phyloP scores from a whole-genome alignment of 2,113 vertebrate species.

The Bettongia penicillata region DNA sequence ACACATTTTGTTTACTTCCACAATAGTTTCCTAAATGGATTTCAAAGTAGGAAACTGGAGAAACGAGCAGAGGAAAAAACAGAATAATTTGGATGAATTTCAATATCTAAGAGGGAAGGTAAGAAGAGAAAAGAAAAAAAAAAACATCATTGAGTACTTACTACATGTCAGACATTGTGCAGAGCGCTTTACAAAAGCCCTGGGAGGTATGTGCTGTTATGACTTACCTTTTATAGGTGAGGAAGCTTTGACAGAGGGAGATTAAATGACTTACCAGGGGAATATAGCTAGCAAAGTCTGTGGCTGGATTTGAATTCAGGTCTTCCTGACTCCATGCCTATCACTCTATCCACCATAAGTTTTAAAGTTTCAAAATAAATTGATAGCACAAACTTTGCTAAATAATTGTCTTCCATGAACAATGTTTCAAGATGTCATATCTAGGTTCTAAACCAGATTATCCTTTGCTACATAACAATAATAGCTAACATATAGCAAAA shows the following conservation, averaged over 20 bases:
- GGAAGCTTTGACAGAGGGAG: too few relatives aligned
- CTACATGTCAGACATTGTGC: too few relatives aligned
- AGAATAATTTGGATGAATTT: not conserved
- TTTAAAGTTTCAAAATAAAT: constrained; percentile 37
- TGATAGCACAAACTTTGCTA: not conserved
- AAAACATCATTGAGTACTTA: too few relatives aligned
- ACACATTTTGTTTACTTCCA: too few relatives aligned
- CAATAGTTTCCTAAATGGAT: not conserved
- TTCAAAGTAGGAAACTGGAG: not conserved
- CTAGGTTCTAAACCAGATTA: not conserved
- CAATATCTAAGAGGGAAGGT: not conserved
- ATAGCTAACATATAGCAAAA: not conserved
- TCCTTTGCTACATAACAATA: not conserved
- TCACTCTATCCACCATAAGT: not conserved
- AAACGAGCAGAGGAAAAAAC: not conserved
- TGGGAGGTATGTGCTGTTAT: too few relatives aligned
- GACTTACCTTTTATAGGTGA: too few relatives aligned
- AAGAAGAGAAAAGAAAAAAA: too few relatives aligned
- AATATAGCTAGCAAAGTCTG: too few relatives aligned
- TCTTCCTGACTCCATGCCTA: not conserved
- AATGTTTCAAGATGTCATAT: not conserved
- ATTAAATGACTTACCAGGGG: too few relatives aligned
- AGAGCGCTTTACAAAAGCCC: too few relatives aligned
- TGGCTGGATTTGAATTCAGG: not conserved
- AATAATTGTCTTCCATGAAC: not conserved